A percentile compares a stretch with the other conserved stretches of the same genome.
phyloP scores from a whole-genome alignment of 1,140 invertebrate genomes.

The Bombus sylvicola region DNA sequence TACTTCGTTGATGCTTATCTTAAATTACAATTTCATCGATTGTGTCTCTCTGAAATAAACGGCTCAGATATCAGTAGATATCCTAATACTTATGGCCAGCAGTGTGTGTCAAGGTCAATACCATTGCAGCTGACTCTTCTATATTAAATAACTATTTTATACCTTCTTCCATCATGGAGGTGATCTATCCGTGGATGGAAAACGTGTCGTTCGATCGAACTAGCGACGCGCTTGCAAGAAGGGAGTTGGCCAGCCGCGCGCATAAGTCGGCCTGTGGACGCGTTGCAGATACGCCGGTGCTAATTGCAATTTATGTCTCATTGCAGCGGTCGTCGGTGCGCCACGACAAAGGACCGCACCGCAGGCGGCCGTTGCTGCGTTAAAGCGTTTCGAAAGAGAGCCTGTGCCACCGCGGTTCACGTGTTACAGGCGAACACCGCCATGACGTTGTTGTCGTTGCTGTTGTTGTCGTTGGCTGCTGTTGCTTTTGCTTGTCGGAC shows the following conservation, averaged over 20 bases:
- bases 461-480: not conserved
- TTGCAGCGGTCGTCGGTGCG: slow-evolving; percentile 75
- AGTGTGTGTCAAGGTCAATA: no score
- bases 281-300: slow-evolving; percentile 67
- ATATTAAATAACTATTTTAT: no score
- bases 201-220: not conserved
- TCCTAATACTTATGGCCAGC: no score
- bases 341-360: slow-evolving; percentile 74
- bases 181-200: not conserved
- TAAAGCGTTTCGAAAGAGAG: slow-evolving; percentile 69
- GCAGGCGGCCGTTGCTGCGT: slow-evolving; percentile 73
- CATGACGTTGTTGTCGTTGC: not conserved
- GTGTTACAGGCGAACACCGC: no score
- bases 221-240: slow-evolving; percentile 46
- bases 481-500: not conserved
- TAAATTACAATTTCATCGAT: no score
- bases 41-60: no score
- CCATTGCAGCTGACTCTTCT: no score
- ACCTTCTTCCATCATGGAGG: no score
- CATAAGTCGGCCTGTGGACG: slow-evolving; percentile 27
- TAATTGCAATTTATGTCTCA: slow-evolving; percentile 81
- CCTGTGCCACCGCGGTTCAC: slow-evolving; percentile 42
- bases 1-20: no score
- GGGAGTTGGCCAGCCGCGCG: slow-evolving; percentile 11
- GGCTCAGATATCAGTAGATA: no score